These are phyloP conservation scores for Machimus rusticus DNA, from an alignment of 2,888 invertebrate genomes.

Conservation along the genomic window DNA sequence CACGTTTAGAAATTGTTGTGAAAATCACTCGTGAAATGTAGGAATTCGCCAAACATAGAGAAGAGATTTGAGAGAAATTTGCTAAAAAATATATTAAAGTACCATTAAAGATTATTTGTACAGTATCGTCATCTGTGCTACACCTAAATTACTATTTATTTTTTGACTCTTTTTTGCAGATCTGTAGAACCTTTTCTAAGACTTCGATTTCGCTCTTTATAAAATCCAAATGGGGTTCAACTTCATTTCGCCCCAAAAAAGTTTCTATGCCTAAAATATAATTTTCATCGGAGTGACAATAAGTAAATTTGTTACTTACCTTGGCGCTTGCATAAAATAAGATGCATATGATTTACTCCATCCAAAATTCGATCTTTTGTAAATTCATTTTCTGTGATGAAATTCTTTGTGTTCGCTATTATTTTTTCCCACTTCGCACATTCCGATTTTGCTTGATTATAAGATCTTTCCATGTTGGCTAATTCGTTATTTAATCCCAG, in stretches of 20 bases:
- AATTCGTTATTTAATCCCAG: conserved; percentile 60
- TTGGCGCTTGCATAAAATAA: conserved; percentile 56
- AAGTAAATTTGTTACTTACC: conserved; percentile 45
- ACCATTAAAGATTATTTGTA: background rate
- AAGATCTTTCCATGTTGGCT: conserved; percentile 57
- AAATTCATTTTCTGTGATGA: conserved; percentile 53
- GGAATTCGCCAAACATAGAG: too few relatives aligned
- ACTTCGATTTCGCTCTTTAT: conserved; percentile 58
- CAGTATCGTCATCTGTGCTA: too few relatives aligned
- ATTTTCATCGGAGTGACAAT: background rate
- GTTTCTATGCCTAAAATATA: conserved; percentile 37
- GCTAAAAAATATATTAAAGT: background rate
- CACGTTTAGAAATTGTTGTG: too few relatives aligned
- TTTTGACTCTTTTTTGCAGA: conserved; percentile 48
- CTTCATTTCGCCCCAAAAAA: conserved; percentile 42
- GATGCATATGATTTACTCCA: conserved; percentile 57
- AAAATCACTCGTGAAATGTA: too few relatives aligned
- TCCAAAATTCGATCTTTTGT: conserved; percentile 56
- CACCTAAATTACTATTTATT: background rate
- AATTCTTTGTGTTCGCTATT: conserved; percentile 55
- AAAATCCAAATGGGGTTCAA: conserved; percentile 55
- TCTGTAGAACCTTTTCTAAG: conserved; percentile 53
- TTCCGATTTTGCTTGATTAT: conserved; percentile 54
- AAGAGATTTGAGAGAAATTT: too few relatives aligned
- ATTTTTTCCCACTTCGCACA: conserved; percentile 60